Conservation (phyloP, 1,140 invertebrate genomes). For the Dreissena rostriformis region DNA sequence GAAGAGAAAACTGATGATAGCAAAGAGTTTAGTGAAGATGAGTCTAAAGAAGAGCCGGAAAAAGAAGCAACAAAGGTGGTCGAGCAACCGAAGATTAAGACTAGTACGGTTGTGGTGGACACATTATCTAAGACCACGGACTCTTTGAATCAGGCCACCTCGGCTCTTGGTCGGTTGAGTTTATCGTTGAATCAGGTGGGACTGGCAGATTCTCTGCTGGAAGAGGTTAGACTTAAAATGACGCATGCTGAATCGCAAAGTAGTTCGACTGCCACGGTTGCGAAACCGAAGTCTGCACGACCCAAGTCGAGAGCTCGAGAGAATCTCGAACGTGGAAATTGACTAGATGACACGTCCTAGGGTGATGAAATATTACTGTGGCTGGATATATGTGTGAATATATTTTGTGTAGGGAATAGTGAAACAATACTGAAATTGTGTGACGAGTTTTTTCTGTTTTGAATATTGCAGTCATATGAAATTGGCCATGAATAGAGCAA, state of each 20-base stretch:
- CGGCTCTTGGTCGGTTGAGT: slow-evolving; percentile 12
- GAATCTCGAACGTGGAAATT: slow-evolving; percentile 54
- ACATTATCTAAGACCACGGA: slow-evolving; percentile 40
- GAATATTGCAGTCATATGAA: too few species aligned
- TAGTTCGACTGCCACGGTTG: not conserved
- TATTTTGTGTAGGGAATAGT: too few species aligned
- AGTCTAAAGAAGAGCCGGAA: slow-evolving; percentile 1
- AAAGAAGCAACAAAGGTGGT: not conserved
- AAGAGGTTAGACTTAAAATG: slow-evolving; percentile 64
- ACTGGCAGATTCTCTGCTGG: slow-evolving; percentile 38
- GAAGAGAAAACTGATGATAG: slow-evolving; percentile 3
- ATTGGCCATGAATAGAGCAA: too few species aligned
- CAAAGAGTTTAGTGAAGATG: slow-evolving; percentile 1
- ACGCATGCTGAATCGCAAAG: slow-evolving; percentile 49
- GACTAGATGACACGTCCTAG: not conserved
- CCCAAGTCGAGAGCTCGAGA: slow-evolving; percentile 35
- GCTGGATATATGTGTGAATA: too few species aligned
- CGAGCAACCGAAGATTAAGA: not conserved
- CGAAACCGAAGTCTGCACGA: slow-evolving; percentile 19
- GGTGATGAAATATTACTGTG: too few species aligned
- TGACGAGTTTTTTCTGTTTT: too few species aligned
- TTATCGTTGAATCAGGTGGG: slow-evolving; percentile 23
- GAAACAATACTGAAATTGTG: too few species aligned
- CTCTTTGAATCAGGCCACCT: slow-evolving; percentile 33
- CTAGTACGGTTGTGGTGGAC: slow-evolving; percentile 20